Evolutionary conservation across 2,888 invertebrate species (phyloP), one percentile per base, ranked within the genome.

Genomic region (Listrodromus nycthemerus): DNA sequence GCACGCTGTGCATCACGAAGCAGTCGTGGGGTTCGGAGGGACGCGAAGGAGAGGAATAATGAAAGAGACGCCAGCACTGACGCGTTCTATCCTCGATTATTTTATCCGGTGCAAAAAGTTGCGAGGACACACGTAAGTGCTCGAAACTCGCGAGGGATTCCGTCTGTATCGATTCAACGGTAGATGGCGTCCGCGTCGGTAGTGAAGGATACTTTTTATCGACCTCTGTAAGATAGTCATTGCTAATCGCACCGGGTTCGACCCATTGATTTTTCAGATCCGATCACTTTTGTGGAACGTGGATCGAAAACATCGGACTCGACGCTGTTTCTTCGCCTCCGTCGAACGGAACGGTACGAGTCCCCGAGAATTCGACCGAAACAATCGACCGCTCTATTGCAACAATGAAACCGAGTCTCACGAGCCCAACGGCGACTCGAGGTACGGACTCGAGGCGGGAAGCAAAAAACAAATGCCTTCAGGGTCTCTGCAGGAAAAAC

Each of bases 361-460:
- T 10, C 66, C 50, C 33, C 63, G 52, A 48, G 70, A 80, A 84
- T 78, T 86, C 85, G 79, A 86, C 69, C 80, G 84, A 82, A 84
- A 82, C 80, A 80, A 85, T 84, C 85, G 83, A 83, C 69, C 66
- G 69, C 63, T 83, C 73, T 77, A 65, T 77, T 77, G 81, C 70
- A 69, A 83, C 71, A 82, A 82, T 45, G 70, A 78, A 66, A 58
- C 58, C 58, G 66, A 66, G 41, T 73, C 55, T 55, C 58, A 58
- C 71, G 77, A 63, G 77, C 69, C 63, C 69, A 67, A 73, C 58
- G 73, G 73, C 73, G 77, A 83, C 48, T 75, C 55, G 48, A 27
- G 24, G 58, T 27, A 33, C 21, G 24, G 10, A 80, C 37, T 27
- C 21, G 30, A 10, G 21, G 30, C n/a, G 21, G 58, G 63, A 65